Evolutionary conservation across 1,140 invertebrate genomes (phyloP).

Genomic region (Psix sp.): DNA sequence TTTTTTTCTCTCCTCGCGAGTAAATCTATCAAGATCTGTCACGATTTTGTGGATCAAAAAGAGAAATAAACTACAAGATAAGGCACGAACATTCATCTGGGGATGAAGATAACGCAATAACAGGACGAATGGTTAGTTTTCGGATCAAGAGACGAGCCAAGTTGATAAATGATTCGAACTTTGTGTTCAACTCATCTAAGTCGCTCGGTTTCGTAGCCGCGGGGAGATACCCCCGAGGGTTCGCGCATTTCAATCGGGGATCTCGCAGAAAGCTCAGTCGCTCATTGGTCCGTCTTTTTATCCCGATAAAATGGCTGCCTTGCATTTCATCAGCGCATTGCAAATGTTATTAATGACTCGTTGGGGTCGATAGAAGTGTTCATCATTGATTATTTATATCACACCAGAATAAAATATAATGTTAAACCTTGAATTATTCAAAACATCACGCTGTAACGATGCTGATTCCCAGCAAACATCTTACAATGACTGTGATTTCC

Average conservation of each 20-base stretch:
- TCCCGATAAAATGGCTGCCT: conserved; percentile 46
- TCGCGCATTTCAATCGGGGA: conserved; percentile 32
- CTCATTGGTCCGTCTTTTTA: conserved; percentile 27
- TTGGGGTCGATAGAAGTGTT: too few relatives aligned
- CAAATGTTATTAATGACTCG: conserved; percentile 33
- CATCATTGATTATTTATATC: too few relatives aligned
- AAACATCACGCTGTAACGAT: conserved; percentile 7
- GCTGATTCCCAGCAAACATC: conserved; percentile 3
- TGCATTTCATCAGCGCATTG: conserved; percentile 35
- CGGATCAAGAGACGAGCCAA: conserved; percentile 41
- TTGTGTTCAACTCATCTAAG: conserved; percentile 33
- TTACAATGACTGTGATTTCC: conserved; percentile 26
- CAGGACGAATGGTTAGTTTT: conserved; percentile 46
- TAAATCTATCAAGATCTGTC: conserved; percentile 27
- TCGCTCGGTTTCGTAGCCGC: background rate
- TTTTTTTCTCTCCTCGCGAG: too few relatives aligned
- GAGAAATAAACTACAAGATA: conserved; percentile 45
- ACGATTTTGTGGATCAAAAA: conserved; percentile 20
- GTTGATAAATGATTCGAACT: conserved; percentile 54
- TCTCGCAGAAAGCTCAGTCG: conserved; percentile 11
- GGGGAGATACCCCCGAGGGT: conserved; percentile 23
- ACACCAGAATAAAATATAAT: too few relatives aligned
- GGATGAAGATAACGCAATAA: conserved; percentile 60
- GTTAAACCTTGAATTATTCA: too few relatives aligned
- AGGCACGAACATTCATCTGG: conserved; percentile 55